A percentile compares a stretch with the other conserved stretches of the same genome.
Conservation (phyloP, 2,888 invertebrate genomes). For the Amiota communis region DNA sequence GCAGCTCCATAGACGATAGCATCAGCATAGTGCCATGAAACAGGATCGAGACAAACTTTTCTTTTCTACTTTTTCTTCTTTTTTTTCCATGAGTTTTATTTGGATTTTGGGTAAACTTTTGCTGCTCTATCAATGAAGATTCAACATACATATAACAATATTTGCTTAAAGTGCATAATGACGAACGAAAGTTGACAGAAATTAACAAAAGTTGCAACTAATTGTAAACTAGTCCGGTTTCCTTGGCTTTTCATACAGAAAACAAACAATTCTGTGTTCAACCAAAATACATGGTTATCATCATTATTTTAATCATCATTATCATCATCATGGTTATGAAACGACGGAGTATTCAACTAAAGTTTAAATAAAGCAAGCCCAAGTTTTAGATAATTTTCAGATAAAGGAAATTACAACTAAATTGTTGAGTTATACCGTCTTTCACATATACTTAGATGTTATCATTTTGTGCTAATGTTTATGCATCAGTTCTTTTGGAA, state of each 20-base stretch:
- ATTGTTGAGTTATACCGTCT: too few relatives aligned
- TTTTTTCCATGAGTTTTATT: neutral
- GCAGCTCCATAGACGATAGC: neutral
- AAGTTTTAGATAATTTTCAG: too few relatives aligned
- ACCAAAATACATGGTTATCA: too few relatives aligned
- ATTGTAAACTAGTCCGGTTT: constrained; percentile 51
- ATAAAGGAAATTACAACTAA: too few relatives aligned
- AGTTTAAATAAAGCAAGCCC: too few relatives aligned
- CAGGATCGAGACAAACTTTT: neutral
- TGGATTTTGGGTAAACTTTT: constrained; percentile 9
- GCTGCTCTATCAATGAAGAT: constrained; percentile 15
- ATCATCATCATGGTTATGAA: too few relatives aligned
- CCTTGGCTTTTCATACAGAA: neutral
- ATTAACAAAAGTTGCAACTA: constrained; percentile 68
- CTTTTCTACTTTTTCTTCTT: neutral
- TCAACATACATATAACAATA: constrained; percentile 51
- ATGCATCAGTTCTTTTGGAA: too few relatives aligned
- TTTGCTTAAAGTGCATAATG: constrained; percentile 68
- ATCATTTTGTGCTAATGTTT: too few relatives aligned
- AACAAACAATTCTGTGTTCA: too few relatives aligned
- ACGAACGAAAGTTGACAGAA: constrained; percentile 67
- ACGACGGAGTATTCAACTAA: too few relatives aligned
- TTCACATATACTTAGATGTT: too few relatives aligned
- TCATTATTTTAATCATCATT: too few relatives aligned
- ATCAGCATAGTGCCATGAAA: neutral